Evolutionary conservation across 1,140 invertebrate species (phyloP).

Genomic region (Drosophila grimshawi): DNA sequence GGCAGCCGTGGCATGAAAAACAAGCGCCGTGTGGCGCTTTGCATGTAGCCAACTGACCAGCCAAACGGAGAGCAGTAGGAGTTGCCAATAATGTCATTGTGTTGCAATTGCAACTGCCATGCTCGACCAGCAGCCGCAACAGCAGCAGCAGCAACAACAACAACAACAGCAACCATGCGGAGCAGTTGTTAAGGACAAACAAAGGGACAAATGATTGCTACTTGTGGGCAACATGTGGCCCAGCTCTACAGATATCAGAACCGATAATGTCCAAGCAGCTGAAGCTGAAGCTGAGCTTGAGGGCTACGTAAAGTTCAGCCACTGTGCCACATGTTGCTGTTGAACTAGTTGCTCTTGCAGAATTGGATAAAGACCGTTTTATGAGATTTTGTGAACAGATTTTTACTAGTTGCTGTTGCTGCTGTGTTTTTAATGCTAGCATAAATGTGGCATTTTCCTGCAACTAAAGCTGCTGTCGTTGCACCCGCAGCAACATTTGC

Average conservation of each 20-base stretch:
- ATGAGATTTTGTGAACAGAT: constrained; percentile 18
- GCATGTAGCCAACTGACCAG: constrained; percentile 58
- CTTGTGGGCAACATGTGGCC: constrained; percentile 52
- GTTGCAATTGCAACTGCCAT: constrained; percentile 71
- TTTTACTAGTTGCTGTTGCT: constrained; percentile 12
- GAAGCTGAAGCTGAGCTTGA: constrained; percentile 22
- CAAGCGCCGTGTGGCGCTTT: constrained; percentile 81
- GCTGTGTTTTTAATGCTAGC: not conserved
- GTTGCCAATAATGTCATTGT: constrained; percentile 81
- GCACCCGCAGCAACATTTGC: constrained; percentile 42
- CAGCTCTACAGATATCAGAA: constrained; percentile 24
- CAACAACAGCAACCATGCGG: constrained; percentile 54
- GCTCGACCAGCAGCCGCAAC: constrained; percentile 48
- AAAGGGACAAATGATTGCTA: constrained; percentile 80
- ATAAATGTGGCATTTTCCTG: not conserved
- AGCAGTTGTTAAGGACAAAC: constrained; percentile 81
- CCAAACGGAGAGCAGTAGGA: constrained; percentile 54
- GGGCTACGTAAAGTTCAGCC: constrained; percentile 10
- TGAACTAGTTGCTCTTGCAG: not conserved
- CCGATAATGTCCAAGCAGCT: constrained; percentile 23
- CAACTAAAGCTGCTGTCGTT: not conserved
- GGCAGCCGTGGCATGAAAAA: constrained; percentile 48
- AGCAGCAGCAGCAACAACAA: constrained; percentile 15
- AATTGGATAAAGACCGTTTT: not conserved
- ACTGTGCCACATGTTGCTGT: constrained; percentile 18